A percentile compares a stretch with the other conserved stretches of the same genome.
These are phyloP conservation scores for Drosophila sproati DNA, from an alignment of 1,140 invertebrate genomes.

Conservation along the genomic window DNA sequence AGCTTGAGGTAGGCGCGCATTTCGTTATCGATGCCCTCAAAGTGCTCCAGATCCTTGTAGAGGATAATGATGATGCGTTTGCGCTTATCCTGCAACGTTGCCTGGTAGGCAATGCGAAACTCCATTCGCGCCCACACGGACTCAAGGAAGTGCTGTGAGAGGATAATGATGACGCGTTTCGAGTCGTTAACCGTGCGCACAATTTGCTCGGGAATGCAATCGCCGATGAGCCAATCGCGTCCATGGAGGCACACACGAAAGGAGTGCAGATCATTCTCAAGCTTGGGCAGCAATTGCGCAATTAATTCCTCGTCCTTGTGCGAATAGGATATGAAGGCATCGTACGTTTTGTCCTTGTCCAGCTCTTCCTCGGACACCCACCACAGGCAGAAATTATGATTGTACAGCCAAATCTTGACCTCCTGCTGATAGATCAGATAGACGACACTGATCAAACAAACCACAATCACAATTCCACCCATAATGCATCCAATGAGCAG, in stretches of 20 bases:
- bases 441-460: constrained; percentile 85
- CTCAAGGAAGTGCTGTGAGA: constrained; percentile 92
- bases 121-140: constrained; percentile 95
- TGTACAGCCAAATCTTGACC: constrained; percentile 90
- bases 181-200: constrained; percentile 91
- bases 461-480: constrained; percentile 84
- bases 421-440: constrained; percentile 88
- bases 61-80: constrained; percentile 92
- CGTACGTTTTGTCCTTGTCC: constrained; percentile 91
- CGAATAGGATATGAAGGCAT: constrained; percentile 95
- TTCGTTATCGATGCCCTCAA: constrained; percentile 89
- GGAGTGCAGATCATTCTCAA: constrained; percentile 87
- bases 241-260: constrained; percentile 91
- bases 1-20: constrained; percentile 91
- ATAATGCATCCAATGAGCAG: constrained; percentile 83
- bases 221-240: constrained; percentile 92
- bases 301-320: constrained; percentile 91
- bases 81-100: constrained; percentile 90
- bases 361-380: constrained; percentile 90
- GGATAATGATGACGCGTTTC: constrained; percentile 91
- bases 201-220: constrained; percentile 92
- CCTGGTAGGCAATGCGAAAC: constrained; percentile 91
- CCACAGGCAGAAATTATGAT: constrained; percentile 88
- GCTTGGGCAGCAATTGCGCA: constrained; percentile 87
- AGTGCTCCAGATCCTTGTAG: constrained; percentile 89